phyloP scores from a whole-genome alignment of 2,797 vertebrate species.

The Perodicticus potto region DNA sequence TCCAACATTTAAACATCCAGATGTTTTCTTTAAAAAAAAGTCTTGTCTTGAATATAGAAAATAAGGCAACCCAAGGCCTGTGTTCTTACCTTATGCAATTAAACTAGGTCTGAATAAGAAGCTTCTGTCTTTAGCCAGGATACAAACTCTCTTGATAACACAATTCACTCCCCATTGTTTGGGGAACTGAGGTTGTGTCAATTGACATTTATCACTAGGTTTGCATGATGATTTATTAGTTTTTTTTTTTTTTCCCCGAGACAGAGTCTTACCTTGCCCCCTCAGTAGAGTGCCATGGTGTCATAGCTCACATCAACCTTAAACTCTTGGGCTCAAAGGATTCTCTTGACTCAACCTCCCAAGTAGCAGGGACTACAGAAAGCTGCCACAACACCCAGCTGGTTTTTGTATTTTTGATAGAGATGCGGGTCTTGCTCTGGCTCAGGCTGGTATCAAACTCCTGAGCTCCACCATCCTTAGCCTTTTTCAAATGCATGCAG shows the following conservation, averaged over 20 bases:
- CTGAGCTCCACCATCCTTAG: no score
- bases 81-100: not conserved
- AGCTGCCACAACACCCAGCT: no score
- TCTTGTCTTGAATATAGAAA: conserved; percentile 17
- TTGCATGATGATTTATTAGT: not conserved
- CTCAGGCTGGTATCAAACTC: no score
- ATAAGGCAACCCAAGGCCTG: not conserved
- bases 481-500: not conserved
- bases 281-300: no score
- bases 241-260: no score
- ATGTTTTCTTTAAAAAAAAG: not conserved
- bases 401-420: no score
- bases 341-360: no score
- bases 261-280: no score
- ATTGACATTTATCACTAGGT: not conserved
- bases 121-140: not conserved
- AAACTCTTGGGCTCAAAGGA: no score
- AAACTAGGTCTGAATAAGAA: not conserved
- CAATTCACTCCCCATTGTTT: not conserved
- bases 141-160: not conserved
- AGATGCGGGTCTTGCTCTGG: no score
- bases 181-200: not conserved
- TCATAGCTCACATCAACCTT: no score
- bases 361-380: no score
- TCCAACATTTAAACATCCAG: conserved; percentile 36